These are phyloP conservation scores for Turnix velox DNA, from an alignment of 2,113 vertebrate genomes.

Conservation along the genomic window DNA sequence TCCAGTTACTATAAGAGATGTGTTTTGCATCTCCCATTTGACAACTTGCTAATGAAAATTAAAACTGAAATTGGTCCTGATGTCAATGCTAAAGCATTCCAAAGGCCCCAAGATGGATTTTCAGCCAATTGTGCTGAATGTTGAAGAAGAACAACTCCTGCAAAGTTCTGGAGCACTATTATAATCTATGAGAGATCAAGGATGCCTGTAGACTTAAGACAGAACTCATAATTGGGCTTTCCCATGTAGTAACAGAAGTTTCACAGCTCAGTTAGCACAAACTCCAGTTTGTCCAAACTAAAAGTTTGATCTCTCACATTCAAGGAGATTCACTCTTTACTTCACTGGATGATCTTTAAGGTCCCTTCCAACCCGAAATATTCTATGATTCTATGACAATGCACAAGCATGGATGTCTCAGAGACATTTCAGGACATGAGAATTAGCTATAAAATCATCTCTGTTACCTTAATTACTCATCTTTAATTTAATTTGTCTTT, in stretches of 20 bases:
- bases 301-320: background rate
- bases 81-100: background rate
- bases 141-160: background rate
- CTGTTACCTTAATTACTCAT: no score
- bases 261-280: background rate
- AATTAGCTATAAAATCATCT: background rate
- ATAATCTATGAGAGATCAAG: background rate
- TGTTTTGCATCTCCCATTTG: background rate
- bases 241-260: background rate
- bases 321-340: background rate
- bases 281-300: no score
- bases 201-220: background rate
- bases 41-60: background rate
- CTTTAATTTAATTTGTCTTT: background rate
- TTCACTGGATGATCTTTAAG: no score
- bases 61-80: background rate
- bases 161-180: background rate
- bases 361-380: no score
- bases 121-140: background rate
- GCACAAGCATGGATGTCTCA: background rate
- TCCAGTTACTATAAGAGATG: background rate
- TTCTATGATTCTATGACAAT: background rate
- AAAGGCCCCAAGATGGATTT: background rate
- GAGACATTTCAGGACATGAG: background rate
- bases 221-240: background rate